phyloP scores from a whole-genome alignment of 2,113 vertebrate genomes.

The Oostethus manadensis region DNA sequence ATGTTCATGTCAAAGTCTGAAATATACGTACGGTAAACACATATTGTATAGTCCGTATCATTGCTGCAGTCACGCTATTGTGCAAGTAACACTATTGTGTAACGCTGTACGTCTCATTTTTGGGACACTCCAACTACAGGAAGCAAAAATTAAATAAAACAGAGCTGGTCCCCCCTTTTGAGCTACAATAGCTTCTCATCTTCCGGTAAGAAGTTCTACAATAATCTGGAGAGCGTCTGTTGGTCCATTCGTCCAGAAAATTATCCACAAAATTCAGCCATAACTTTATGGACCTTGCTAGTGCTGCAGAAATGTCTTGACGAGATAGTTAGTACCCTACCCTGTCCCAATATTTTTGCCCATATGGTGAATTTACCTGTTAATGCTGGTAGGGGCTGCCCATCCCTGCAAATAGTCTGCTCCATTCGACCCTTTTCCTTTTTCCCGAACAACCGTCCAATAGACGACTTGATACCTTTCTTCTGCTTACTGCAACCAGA shows the following conservation, averaged over 20 bases:
- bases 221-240: background rate
- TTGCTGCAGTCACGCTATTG: background rate
- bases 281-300: background rate
- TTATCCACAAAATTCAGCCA: no score
- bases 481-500: constrained; percentile 82
- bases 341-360: background rate
- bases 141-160: no score
- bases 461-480: constrained; percentile 95
- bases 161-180: no score
- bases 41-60: constrained; percentile 12
- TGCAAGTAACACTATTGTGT: no score
- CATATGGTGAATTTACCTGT: constrained; percentile 67
- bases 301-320: no score
- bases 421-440: constrained; percentile 90
- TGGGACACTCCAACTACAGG: no score
- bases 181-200: no score
- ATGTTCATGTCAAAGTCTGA: constrained; percentile 83
- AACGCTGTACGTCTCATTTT: no score
- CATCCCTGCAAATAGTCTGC: constrained; percentile 79
- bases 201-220: background rate
- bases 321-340: no score
- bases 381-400: constrained; percentile 69
- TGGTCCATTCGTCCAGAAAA: background rate
- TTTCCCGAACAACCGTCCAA: constrained; percentile 91
- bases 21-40: constrained; percentile 29